phyloP scores from a whole-genome alignment of 2,113 vertebrate species.

The Poicephalus gulielmi region DNA sequence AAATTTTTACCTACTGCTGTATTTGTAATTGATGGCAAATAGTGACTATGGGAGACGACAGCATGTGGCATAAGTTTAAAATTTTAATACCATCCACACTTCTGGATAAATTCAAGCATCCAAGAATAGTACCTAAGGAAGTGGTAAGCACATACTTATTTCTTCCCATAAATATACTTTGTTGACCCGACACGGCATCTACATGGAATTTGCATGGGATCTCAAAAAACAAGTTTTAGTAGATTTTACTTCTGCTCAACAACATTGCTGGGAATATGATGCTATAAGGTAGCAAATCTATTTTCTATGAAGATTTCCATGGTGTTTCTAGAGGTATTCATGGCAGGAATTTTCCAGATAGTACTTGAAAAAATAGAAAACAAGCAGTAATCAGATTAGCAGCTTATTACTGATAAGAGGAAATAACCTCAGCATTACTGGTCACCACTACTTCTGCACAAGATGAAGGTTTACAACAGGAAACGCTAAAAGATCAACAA shows the following conservation, averaged over 20 bases:
- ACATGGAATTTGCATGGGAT: background rate
- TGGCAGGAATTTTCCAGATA: background rate
- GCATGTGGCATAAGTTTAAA: rapidly evolving
- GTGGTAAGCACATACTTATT: background rate
- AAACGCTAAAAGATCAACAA: background rate
- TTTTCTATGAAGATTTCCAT: background rate
- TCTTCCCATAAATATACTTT: background rate
- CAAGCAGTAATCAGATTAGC: background rate
- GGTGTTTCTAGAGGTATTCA: background rate
- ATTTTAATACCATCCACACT: background rate
- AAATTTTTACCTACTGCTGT: background rate
- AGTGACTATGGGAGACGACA: background rate
- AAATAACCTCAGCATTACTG: background rate
- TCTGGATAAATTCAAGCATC: background rate
- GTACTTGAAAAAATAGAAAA: background rate
- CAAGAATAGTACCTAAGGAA: background rate
- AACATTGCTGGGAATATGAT: background rate
- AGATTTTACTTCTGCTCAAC: background rate
- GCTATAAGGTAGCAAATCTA: background rate
- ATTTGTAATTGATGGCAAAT: background rate
- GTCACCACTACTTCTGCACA: background rate
- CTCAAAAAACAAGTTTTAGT: background rate
- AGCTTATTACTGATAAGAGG: background rate
- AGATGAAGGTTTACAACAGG: background rate
- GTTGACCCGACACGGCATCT: background rate